Evolutionary conservation across 2,888 invertebrate genomes (phyloP).

Genomic region (Cheilosia impressa): DNA sequence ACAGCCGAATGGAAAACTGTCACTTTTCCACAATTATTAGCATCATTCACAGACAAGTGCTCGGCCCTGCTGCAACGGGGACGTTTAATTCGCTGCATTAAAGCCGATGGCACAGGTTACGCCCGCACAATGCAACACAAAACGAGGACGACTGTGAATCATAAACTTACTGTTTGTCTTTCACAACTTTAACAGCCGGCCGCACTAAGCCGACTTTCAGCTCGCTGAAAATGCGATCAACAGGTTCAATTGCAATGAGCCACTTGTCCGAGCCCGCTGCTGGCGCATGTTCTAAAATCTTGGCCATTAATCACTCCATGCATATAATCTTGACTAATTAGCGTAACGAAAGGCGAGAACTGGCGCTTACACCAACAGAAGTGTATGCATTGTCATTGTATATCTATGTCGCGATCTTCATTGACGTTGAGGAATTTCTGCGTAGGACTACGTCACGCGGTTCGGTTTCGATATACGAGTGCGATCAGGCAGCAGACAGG

Average conservation of each 20-base stretch:
- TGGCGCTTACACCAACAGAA: constrained; percentile 39
- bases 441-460: constrained; percentile 53
- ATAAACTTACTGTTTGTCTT: background rate
- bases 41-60: constrained; percentile 29
- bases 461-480: constrained; percentile 18
- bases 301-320: constrained; percentile 47
- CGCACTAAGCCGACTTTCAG: constrained; percentile 19
- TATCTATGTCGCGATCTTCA: constrained; percentile 46
- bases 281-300: constrained; percentile 6
- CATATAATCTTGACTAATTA: constrained; percentile 51
- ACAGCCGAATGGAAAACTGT: constrained; percentile 21
- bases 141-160: constrained; percentile 1
- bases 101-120: constrained; percentile 23
- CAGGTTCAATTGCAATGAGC: constrained; percentile 38
- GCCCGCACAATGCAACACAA: constrained; percentile 12
- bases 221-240: constrained; percentile 32
- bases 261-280: constrained; percentile 10
- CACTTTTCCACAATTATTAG: constrained; percentile 15
- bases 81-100: too few species aligned
- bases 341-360: constrained; percentile 13
- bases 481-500: constrained; percentile 42
- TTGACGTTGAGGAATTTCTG: constrained; percentile 53
- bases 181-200: constrained; percentile 5
- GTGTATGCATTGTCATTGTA: constrained; percentile 30
- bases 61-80: constrained; percentile 1